Base-by-base conservation (phyloP, 2,888 invertebrate genomes). In the Dolichopus griseipennis region DNA sequence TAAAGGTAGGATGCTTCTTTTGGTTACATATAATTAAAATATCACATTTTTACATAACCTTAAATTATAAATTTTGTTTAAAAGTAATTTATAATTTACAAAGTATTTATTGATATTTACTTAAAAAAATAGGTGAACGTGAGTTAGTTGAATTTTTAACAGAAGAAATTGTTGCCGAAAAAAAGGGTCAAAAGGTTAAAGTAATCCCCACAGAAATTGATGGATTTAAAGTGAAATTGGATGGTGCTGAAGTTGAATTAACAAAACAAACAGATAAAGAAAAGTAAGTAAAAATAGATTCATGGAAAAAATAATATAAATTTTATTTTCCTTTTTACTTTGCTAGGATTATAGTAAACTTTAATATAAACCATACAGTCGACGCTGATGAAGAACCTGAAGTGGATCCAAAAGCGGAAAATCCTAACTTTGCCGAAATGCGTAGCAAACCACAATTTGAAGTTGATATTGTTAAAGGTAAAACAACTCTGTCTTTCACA, bases 361-460 rank as follows among this genome's bases (percentile, higher is more conserved):
- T 97, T 80, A 97, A 96, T 78, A 91, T 98, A 0, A 98, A 97
- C 80, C 95, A 97, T 81, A 92, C 95, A 0, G 96, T 97, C 0
- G 95, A 96, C 78, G 85, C 92, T 0, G 93, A 93, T 67, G 77
- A 85, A 6, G 90, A 89, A 65, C 85, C 89, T 1, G 88, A 88
- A 69, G 72, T 86, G 2, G 86, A 89, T 72, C 83, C 84, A 1
- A 81, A 82, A 70, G 80, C 82, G 8, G 90, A 92, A 68, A 90
- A 92, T 80, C 85, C 89, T 64, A 90, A 92, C 73, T 83, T 90
- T 72, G 87, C 88, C 0, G 93, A 93, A 80, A 90, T 97, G 88
- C 89, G 91, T 71, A 95, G 96, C 65, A 91, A 91, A 79, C 98
- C 98, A 0, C 88, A 90, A 74, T 98, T 98, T 79, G 91, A 91